Evolutionary conservation across 2,888 invertebrate species (phyloP).

Genomic region (Heliconius aoede): DNA sequence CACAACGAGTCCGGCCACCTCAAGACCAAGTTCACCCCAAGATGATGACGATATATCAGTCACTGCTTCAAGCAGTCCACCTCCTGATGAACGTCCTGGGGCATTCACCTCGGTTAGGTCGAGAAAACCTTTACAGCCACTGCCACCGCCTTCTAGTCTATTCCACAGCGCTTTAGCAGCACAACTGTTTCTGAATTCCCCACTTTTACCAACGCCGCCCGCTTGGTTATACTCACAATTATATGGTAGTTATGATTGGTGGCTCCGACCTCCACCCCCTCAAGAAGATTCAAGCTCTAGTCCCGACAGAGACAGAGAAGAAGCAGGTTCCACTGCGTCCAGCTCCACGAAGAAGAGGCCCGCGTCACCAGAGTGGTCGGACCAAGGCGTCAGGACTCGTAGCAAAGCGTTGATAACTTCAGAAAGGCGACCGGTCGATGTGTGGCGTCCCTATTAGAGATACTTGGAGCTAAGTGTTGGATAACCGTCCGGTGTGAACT

Average conservation of each 20-base stretch:
- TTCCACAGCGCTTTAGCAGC: constrained; percentile 85
- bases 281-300: constrained; percentile 76
- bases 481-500: constrained; percentile 62
- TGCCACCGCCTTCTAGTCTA: constrained; percentile 75
- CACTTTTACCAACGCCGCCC: constrained; percentile 88
- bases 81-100: constrained; percentile 81
- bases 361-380: constrained; percentile 81
- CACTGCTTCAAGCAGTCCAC: constrained; percentile 83
- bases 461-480: constrained; percentile 49
- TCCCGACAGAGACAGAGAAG: constrained; percentile 73
- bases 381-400: constrained; percentile 74
- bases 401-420: constrained; percentile 75
- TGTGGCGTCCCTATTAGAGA: constrained; percentile 89
- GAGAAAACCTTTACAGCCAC: constrained; percentile 75
- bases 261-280: constrained; percentile 82
- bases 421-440: constrained; percentile 85
- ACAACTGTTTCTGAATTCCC: constrained; percentile 89
- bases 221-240: constrained; percentile 91
- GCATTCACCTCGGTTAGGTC: constrained; percentile 81
- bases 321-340: constrained; percentile 63
- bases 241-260: constrained; percentile 88
- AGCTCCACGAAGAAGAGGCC: constrained; percentile 79
- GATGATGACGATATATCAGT: constrained; percentile 87
- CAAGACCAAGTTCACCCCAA: constrained; percentile 82
- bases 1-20: constrained; percentile 88